Evolutionary conservation across 2,888 invertebrate genomes (phyloP), one percentile per base, ranked within the genome.

Genomic region (Dioctria linearis): DNA sequence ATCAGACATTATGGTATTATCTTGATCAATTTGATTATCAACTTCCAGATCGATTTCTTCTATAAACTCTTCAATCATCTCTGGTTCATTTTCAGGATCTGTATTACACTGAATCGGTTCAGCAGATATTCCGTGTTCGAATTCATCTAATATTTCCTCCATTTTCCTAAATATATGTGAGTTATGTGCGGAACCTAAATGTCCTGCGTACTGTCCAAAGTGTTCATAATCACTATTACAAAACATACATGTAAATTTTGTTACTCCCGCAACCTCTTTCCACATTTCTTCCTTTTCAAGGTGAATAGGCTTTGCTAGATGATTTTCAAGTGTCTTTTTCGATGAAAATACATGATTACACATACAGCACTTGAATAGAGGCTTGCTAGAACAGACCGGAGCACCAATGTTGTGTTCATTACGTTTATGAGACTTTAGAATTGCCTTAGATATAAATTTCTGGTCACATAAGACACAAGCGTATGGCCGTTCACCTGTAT

Each of bases 71-170:
- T 6, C 54, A n/a, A 11, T 54, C 4, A 11, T 54, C 8, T 54
- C 54, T 4, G 6, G 11, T 4, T 54, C 54, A n/a, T 54, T 54
- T 54, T 54, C 25, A 25, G 25, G 25, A 25, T 25, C 54, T n/a
- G 4, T n/a, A 54, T 54, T 54, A 54, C 4, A 11, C n/a, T 11
- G 9, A 54, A 54, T 1, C 6, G 54, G 1, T 54, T 54, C 37
- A 63, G 63, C 13, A 37, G 63, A 51, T n/a, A n/a, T 5, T 37
- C n/a, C 25, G 4, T 54, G 54, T 54, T 63, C 63, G 5, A 63
- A 37, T 63, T 63, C 63, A 37, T 63, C 37, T 63, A 63, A 63
- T 37, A 4, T 63, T 6, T 63, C 37, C 11, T 63, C 40, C 63
- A 63, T 63, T 63, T 39, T 63, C 8, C 40, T 39, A 5, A 63